Evolutionary conservation across 2,797 vertebrate species (phyloP), one percentile per base, ranked within the genome.

Genomic region (Gobionotothen gibberifrons): DNA sequence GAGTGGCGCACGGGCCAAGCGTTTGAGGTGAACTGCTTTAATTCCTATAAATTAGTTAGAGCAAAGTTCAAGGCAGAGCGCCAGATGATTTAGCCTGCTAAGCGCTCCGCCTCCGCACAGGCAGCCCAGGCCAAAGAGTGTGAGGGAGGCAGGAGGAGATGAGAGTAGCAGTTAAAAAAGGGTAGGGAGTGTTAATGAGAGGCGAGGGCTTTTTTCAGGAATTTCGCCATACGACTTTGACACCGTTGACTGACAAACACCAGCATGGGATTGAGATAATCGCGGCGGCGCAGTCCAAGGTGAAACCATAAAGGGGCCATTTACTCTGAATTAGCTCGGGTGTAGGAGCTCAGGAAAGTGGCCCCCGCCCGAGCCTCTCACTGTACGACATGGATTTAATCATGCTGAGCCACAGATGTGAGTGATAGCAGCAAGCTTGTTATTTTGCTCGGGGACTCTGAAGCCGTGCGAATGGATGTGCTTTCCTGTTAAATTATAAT

Each of bases 11-110:
- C 52, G 49, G 74, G 89, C 56, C 72, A 64, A 74, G 83, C 78
- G 64, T 85, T 73, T 79, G 84, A 91, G 89, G 88, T 91, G 86
- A 90, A 85, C 71, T 64, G 60, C 86, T 92, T 92, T 91, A 90
- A 91, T 92, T 93, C 89, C 87, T 83, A 90, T 93, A 88, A 93
- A 94, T 94, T 92, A 92, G 86, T 92, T 85, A 86, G 90, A 87
- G 84, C 88, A 91, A 89, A 91, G 93, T 93, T 92, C 84, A 86
- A 87, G 90, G 91, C 88, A 88, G 72, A 80, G 85, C 61, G 91
- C 91, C 94, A 93, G 89, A 88, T 78, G 79, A 91, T 88, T 92
- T 92, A 89, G 87, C 87, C 88, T 68, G 74, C 85, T 90, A 90
- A 92, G 87, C 67, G 69, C 77, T 88, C 85, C 87, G 84, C 90